A percentile compares a stretch with the other conserved stretches of the same genome.
These are phyloP conservation scores for Chaetophractus vellerosus DNA, from an alignment of 2,797 vertebrate species.

Conservation along the genomic window DNA sequence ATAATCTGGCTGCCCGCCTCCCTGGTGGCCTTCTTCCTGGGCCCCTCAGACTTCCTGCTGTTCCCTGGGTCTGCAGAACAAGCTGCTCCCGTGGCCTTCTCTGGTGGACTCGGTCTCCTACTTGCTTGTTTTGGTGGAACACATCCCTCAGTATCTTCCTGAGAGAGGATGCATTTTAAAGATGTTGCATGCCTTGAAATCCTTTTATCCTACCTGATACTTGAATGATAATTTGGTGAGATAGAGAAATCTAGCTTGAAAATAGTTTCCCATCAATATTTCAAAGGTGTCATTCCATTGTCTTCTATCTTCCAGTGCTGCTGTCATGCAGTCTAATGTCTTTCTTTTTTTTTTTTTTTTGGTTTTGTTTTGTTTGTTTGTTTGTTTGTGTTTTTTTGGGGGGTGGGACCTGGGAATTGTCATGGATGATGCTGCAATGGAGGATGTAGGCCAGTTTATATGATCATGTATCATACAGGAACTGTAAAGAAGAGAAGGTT, in stretches of 20 bases:
- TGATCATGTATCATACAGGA: no score
- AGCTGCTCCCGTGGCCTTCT: not conserved
- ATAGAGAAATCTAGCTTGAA: not conserved
- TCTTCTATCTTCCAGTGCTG: not conserved
- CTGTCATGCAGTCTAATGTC: not conserved
- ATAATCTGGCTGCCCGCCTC: not conserved
- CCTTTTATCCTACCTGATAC: not conserved
- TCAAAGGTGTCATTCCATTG: not conserved
- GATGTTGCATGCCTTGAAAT: not conserved
- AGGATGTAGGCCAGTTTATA: no score
- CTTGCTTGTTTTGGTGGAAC: not conserved
- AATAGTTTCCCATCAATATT: not conserved
- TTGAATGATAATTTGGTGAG: not conserved
- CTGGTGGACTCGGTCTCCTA: not conserved
- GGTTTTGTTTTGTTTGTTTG: no score
- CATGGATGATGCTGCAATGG: no score
- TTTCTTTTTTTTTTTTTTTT: no score
- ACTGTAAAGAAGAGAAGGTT: no score
- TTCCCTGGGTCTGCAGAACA: not conserved
- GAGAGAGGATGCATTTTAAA: not conserved
- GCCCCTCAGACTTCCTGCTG: not conserved
- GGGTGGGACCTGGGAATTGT: no score
- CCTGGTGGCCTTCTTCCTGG: not conserved
- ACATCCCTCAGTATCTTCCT: not conserved
- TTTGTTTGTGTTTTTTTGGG: no score